Evolutionary conservation across 1,140 invertebrate genomes (phyloP).

Genomic region (Propsilocerus akamusi): DNA sequence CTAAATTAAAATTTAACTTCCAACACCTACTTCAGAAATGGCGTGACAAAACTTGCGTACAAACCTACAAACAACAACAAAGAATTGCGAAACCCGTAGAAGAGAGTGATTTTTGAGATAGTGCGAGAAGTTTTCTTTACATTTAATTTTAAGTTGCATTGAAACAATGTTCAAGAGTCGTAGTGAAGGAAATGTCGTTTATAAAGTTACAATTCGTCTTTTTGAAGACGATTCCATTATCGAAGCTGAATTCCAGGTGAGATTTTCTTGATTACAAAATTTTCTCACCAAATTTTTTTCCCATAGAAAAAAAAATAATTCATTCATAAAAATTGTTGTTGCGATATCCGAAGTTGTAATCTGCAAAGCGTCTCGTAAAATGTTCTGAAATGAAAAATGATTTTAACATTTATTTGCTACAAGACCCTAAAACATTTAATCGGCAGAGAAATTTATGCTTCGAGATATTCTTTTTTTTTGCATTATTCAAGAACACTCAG

Average conservation of each 20-base stretch:
- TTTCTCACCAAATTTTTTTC: slow-evolving; percentile 3
- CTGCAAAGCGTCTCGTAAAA: too few relatives aligned
- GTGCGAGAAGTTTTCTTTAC: too few relatives aligned
- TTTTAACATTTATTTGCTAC: too few relatives aligned
- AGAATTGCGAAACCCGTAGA: neutral
- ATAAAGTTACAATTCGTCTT: slow-evolving; percentile 84
- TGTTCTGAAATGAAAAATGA: too few relatives aligned
- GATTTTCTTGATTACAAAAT: too few relatives aligned
- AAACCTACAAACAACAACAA: slow-evolving; percentile 2
- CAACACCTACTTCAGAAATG: too few relatives aligned
- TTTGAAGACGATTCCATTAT: slow-evolving; percentile 88
- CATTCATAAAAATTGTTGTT: slow-evolving; percentile 5
- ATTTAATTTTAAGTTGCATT: slow-evolving; percentile 2
- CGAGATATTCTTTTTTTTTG: neutral
- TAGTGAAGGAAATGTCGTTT: slow-evolving; percentile 69
- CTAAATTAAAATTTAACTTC: too few relatives aligned
- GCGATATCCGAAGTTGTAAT: too few relatives aligned
- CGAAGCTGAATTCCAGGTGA: slow-evolving; percentile 90
- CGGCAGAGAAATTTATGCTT: too few relatives aligned
- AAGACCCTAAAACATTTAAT: too few relatives aligned
- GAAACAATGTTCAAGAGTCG: slow-evolving; percentile 36
- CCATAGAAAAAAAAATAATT: slow-evolving; percentile 10
- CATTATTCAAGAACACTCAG: neutral
- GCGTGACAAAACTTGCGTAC: neutral
- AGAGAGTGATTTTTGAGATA: neutral